Evolutionary conservation across 1,140 invertebrate genomes (phyloP).

Genomic region (Marisa cornuarietis): DNA sequence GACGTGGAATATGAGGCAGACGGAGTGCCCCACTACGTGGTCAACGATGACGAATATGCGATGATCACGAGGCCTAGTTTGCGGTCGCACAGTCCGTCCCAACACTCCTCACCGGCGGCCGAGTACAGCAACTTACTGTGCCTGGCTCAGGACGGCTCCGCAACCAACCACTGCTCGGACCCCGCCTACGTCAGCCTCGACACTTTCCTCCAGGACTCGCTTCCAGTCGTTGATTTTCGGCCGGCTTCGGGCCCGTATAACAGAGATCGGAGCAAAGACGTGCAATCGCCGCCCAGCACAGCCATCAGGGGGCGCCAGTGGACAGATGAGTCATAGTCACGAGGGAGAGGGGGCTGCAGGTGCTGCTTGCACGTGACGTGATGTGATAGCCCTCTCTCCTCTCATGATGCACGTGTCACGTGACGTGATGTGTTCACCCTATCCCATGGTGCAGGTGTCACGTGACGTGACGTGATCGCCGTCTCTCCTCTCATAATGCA

Average conservation of each 20-base stretch:
- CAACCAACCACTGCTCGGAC: neutral
- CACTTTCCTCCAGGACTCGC: neutral
- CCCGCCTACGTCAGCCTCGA: constrained; percentile 2
- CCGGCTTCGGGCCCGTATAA: constrained; percentile 32
- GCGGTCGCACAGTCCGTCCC: too few relatives aligned
- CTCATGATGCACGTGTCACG: neutral
- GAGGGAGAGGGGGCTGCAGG: too few relatives aligned
- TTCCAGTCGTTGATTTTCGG: constrained; percentile 13
- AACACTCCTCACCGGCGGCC: neutral
- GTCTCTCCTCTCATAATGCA: too few relatives aligned
- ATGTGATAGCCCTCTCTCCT: neutral
- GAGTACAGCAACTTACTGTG: neutral
- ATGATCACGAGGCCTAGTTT: constrained; percentile 17
- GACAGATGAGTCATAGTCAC: neutral
- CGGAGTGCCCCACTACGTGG: constrained; percentile 16
- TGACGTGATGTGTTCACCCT: neutral
- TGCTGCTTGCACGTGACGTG: neutral
- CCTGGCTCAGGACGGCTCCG: neutral
- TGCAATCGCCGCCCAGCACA: neutral
- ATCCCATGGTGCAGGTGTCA: too few relatives aligned
- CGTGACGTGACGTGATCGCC: too few relatives aligned
- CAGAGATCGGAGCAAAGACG: constrained; percentile 3
- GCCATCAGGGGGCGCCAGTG: neutral
- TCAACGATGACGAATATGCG: constrained; percentile 35
- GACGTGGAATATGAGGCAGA: neutral